A percentile compares a stretch with the other conserved stretches of the same genome.
These are phyloP conservation scores for Helicoverpa armigera DNA, from an alignment of 1,140 invertebrate genomes.

Conservation along the genomic window DNA sequence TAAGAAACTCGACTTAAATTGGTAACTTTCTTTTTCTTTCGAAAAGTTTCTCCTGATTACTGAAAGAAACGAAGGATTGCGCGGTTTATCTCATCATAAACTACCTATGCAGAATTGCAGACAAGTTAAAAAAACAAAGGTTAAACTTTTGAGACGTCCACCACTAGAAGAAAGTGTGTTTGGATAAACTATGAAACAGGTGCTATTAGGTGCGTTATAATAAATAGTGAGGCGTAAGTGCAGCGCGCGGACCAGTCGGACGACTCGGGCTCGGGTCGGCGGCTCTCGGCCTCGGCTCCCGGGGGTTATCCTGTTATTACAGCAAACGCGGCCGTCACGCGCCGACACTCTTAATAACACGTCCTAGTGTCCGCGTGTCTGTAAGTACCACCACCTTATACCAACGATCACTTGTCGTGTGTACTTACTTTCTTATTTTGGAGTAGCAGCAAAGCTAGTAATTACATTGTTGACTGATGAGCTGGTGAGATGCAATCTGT, in stretches of 20 bases:
- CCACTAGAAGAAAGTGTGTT: neutral
- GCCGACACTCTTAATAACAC: neutral
- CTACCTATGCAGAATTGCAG: neutral
- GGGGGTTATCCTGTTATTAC: neutral
- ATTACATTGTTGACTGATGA: too few species aligned
- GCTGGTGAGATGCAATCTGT: too few species aligned
- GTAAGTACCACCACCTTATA: too few species aligned
- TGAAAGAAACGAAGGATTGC: neutral
- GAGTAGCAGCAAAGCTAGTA: too few species aligned
- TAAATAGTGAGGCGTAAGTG: neutral
- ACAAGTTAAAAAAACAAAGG: neutral
- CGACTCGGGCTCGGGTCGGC: neutral
- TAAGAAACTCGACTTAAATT: neutral
- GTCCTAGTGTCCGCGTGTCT: too few species aligned
- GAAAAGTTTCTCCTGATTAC: neutral
- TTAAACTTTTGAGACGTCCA: neutral
- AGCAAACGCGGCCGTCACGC: constrained; percentile 3
- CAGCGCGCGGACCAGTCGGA: neutral
- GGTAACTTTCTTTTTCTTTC: neutral
- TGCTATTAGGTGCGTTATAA: too few species aligned
- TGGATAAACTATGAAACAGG: too few species aligned
- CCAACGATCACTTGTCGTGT: too few species aligned
- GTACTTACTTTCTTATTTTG: too few species aligned
- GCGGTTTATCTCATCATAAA: neutral
- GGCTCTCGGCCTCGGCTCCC: neutral